Percentiles rank a stretch among this genome's conserved stretches.
These are phyloP conservation scores for Hesperia comma DNA, from an alignment of 2,888 invertebrate species.

Conservation along the genomic window DNA sequence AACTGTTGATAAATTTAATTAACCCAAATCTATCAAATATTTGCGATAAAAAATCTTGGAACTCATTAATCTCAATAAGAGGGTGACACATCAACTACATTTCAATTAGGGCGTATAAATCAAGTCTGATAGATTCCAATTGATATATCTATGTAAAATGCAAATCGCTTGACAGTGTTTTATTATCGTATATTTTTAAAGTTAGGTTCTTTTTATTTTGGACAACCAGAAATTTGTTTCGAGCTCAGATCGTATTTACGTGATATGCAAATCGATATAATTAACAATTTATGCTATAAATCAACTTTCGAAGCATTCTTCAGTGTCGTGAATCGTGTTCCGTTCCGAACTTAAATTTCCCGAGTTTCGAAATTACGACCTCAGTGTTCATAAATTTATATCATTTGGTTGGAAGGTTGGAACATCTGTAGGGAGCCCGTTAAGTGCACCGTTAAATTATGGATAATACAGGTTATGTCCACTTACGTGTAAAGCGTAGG, in stretches of 20 bases:
- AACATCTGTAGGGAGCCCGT: slow-evolving; percentile 43
- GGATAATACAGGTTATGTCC: slow-evolving; percentile 48
- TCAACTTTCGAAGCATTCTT: slow-evolving; percentile 30
- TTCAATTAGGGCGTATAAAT: slow-evolving; percentile 26
- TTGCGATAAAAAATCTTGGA: slow-evolving; percentile 5
- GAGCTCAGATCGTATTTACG: slow-evolving; percentile 17
- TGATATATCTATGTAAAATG: slow-evolving; percentile 24
- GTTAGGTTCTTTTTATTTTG: slow-evolving; percentile 11
- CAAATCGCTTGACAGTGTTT: slow-evolving; percentile 27
- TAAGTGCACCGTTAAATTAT: slow-evolving; percentile 53
- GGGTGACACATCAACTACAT: slow-evolving; percentile 18
- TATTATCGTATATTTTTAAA: slow-evolving; percentile 16
- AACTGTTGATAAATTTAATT: background rate
- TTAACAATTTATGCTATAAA: slow-evolving; percentile 31
- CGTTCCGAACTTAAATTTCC: slow-evolving; percentile 21
- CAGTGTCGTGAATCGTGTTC: slow-evolving; percentile 13
- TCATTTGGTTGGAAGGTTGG: slow-evolving; percentile 32
- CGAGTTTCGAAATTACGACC: slow-evolving; percentile 33
- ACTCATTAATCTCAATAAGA: slow-evolving; percentile 27
- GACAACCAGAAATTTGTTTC: slow-evolving; percentile 27
- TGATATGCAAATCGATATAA: slow-evolving; percentile 28
- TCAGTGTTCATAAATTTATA: slow-evolving; percentile 39
- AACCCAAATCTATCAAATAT: slow-evolving; percentile 3
- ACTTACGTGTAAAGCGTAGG: slow-evolving; percentile 47
- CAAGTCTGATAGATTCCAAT: slow-evolving; percentile 18